These are phyloP conservation scores for Cepaea hortensis DNA, from an alignment of 2,888 invertebrate species.

Conservation along the genomic window DNA sequence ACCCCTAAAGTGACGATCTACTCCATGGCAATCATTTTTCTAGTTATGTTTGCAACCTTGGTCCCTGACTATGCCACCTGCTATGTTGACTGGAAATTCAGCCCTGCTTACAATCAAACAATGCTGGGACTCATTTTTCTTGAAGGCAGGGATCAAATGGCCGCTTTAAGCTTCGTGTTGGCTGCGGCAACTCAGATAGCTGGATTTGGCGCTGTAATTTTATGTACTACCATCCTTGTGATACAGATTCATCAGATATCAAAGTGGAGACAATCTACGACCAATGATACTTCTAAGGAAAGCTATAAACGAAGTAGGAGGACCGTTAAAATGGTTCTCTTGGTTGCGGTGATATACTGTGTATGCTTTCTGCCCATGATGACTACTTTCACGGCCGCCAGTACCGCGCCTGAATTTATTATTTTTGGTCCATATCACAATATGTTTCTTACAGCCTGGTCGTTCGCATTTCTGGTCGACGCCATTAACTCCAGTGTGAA, in stretches of 20 bases:
- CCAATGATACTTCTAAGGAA: background rate
- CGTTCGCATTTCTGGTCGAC: constrained; percentile 6
- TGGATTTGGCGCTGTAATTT: background rate
- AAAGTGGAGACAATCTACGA: constrained; percentile 3
- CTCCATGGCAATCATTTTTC: background rate
- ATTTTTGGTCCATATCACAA: constrained; percentile 14
- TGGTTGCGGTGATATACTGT: constrained; percentile 21
- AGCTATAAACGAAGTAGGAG: background rate
- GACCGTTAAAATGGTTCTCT: constrained; percentile 12
- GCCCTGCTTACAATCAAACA: background rate
- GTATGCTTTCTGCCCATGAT: constrained; percentile 20
- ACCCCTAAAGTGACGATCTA: no score
- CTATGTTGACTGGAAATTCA: constrained; percentile 6
- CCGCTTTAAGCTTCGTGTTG: background rate
- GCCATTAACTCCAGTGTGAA: constrained; percentile 19
- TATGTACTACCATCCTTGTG: constrained; percentile 13
- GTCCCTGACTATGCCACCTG: background rate
- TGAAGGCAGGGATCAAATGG: constrained; percentile 2
- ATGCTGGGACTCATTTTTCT: constrained; percentile 1
- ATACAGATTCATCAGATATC: constrained; percentile 3
- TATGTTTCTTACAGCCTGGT: background rate
- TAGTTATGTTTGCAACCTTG: background rate
- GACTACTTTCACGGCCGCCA: background rate
- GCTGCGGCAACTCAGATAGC: background rate
- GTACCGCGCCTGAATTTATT: background rate